Evolutionary conservation across 2,888 invertebrate species (phyloP), one percentile per base, ranked within the genome.

Genomic region (Penaeus monodon): DNA sequence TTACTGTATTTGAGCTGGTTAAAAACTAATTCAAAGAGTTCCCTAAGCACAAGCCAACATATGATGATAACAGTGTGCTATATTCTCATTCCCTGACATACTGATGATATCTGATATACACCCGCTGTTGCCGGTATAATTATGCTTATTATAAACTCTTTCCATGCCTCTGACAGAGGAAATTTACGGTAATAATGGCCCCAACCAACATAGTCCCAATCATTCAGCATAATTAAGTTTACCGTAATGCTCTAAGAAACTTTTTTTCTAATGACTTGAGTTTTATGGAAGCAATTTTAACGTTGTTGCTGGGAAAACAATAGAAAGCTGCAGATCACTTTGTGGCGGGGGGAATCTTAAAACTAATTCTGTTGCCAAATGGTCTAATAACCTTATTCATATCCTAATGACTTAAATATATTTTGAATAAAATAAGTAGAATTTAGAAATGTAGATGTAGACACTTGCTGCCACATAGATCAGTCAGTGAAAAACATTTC

Each of bases 81-180:
- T 81, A 44, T 81, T 66, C 29, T 66, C 66, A 68, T 65, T 81
- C 81, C 81, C 57, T 81, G 81, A 81, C 81, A 81, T 81, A 81
- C 81, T 81, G 81, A 68, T 81, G 77, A 81, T 81, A 81, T 81
- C 81, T 79, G 49, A 44, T 64, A 65, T 49, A 81, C 81, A 66
- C 49, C 68, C 38, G 68, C 38, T 81, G 66, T 49, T 57, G 66
- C 81, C 44, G 68, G 81, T 68, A 81, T 81, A 81, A 81, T 81
- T 81, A 66, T 81, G 81, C 66, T 81, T 68, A 38, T 81, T 81
- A 66, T 81, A 81, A 81, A 81, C 81, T 81, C 81, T 81, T 81
- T 81, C 81, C 81, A 81, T 81, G 81, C 81, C 81, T 81, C 81
- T 81, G 81, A 81, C 81, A 81, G 81, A 81, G 81, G 81, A 81